Base-by-base conservation (phyloP, 2,113 vertebrate genomes). In the Muntiacus muntjak region DNA sequence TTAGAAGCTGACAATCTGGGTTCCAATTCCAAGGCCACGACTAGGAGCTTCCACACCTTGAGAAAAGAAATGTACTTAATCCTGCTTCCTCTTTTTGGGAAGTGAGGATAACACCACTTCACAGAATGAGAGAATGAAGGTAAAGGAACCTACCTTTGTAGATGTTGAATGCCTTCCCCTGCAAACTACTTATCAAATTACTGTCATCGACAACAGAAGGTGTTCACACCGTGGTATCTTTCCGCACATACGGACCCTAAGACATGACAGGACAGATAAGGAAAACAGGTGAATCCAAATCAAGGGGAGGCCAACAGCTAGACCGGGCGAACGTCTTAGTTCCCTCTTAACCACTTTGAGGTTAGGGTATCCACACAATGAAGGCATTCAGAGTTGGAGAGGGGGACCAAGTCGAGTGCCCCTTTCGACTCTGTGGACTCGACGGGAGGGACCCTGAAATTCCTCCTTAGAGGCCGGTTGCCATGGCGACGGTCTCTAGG, bases 401-500 rank as follows among this genome's bases (percentile, higher is more conserved):
- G 50, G 57, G 57, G 19, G 40, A 23, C 30, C 26, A 57, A 58
- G 50, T 79, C 54, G 40, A 62, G 50, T n/a, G 96, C 89, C 95
- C 93, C 88, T 91, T 94, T 58, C 1, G 30, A 97, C 97, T 97
- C 82, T 1, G 23, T 21, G 76, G 92, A 92, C 97, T 97, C 93
- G 71, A 98, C 91, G 71, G 94, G 79, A 97, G 87, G 97, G 97
- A 98, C 98, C 93, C 94, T 94, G 97, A 86, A 91, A 97, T 76
- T 88, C 97, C 97, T 95, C 94, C 97, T 97, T 96, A 98, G 96
- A 74, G 95, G 95, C 78, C 15, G 60, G 98, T 98, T 97, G 79
- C 89, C 83, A 97, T 98, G 88, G 92, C 47, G 81, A 98, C 97
- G 33, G 97, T 98, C 98, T 98, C 98, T 7, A 96, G 94, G 98